These are phyloP conservation scores for Cetoscarus ocellatus DNA, from an alignment of 2,797 vertebrate genomes.

Conservation along the genomic window DNA sequence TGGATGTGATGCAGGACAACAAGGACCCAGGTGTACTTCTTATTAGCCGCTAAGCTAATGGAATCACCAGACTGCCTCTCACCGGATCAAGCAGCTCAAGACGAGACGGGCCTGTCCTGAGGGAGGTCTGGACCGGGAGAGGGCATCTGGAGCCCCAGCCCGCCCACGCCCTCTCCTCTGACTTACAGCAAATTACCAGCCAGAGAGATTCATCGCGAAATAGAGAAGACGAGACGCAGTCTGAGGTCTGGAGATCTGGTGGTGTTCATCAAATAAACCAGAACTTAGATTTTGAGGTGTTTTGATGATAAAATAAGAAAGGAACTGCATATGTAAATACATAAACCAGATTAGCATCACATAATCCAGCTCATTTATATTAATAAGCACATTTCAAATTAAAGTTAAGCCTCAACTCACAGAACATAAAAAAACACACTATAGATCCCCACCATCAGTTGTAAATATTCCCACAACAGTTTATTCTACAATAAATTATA, in stretches of 20 bases:
- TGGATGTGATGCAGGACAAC: constrained; percentile 47
- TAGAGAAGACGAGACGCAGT: not conserved
- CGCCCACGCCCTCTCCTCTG: constrained; percentile 9
- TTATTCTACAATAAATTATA: too few relatives aligned
- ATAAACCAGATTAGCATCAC: too few relatives aligned
- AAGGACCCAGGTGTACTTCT: constrained; percentile 80
- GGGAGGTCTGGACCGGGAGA: constrained; percentile 66
- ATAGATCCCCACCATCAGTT: too few relatives aligned
- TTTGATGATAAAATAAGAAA: too few relatives aligned
- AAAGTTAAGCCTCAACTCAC: too few relatives aligned
- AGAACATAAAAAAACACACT: too few relatives aligned
- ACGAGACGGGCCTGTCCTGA: constrained; percentile 61
- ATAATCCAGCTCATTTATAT: too few relatives aligned
- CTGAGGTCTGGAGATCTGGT: not conserved
- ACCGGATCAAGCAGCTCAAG: constrained; percentile 57
- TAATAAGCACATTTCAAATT: too few relatives aligned
- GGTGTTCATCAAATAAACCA: too few relatives aligned
- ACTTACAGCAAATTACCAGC: constrained; percentile 47
- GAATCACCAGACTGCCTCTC: constrained; percentile 64
- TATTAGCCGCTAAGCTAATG: constrained; percentile 77
- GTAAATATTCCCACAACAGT: too few relatives aligned
- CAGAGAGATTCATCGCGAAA: constrained; percentile 21
- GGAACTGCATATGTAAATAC: too few relatives aligned
- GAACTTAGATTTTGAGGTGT: too few relatives aligned
- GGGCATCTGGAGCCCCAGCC: constrained; percentile 62